Evolutionary conservation across 2,888 invertebrate genomes (phyloP), one percentile per base, ranked within the genome.

Genomic region (Plebejus anna): DNA sequence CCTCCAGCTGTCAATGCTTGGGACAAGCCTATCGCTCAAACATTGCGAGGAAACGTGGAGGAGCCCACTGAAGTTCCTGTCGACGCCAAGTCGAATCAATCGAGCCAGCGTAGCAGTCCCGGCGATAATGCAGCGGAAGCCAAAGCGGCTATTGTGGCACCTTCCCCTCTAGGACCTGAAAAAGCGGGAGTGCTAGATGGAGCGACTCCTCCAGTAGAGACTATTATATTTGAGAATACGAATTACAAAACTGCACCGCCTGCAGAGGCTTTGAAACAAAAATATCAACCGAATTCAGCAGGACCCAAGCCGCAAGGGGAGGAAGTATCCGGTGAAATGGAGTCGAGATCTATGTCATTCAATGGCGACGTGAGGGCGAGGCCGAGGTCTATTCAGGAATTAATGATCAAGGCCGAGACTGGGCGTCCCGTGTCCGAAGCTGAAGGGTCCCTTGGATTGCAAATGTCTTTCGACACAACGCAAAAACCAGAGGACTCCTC

Each of bases 151-250:
- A 83, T 82, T 75, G 83, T 85, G 22, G 80, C 86, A 7, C 79
- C 86, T 70, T 87, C 88, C 77, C 80, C 87, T 72, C 83, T 89
- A 61, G 85, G 86, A 78, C 78, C 88, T 76, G 95, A 95, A 80
- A 95, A 95, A 84, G 81, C 90, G 76, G 94, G 95, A 47, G 95
- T 96, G 1, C 88, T 97, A 51, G 96, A 97, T 84, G 96, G 97
- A 42, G 95, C 96, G 4, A 96, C 97, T 5, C 96, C 97, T 0
- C 97, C 97, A 1, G 97, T 97, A 32, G 97, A 97, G 85, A 98
- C 98, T 0, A 96, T 98, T 76, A 98, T 98, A 80, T 98, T 98
- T 86, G 98, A 98, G 86, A 98, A 98, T 87, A 98, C 98, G 1
- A 98, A 98, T 88, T 98, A 97, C 87, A 97, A 97, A 87, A 95